phyloP scores from a whole-genome alignment of 2,888 invertebrate species.

The Synanthedon andrenaeformis region DNA sequence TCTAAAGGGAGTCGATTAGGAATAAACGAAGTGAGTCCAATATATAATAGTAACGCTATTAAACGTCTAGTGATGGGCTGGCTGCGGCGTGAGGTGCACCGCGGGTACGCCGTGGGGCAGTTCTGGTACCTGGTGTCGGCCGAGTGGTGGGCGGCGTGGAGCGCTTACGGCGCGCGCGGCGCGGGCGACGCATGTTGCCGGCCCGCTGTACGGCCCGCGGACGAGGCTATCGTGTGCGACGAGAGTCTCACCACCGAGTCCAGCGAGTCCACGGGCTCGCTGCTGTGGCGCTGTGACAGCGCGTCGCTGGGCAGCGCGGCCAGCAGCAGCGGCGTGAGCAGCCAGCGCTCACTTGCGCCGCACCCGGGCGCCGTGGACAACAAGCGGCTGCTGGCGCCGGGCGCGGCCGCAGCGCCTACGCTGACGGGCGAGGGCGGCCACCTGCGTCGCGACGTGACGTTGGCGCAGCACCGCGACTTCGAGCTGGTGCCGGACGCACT shows the following conservation, averaged over 20 bases:
- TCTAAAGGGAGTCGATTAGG: no score
- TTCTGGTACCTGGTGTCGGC: slow-evolving; percentile 90
- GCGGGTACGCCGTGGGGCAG: slow-evolving; percentile 83
- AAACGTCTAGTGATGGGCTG: slow-evolving; percentile 75
- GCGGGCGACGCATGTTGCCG: slow-evolving; percentile 37
- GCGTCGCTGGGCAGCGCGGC: slow-evolving; percentile 76
- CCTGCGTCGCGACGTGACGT: slow-evolving; percentile 77
- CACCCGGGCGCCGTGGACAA: slow-evolving; percentile 84
- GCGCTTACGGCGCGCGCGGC: slow-evolving; percentile 72
- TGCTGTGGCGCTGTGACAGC: slow-evolving; percentile 69
- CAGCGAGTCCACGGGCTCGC: slow-evolving; percentile 76
- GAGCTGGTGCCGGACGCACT: slow-evolving; percentile 87
- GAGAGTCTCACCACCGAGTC: slow-evolving; percentile 77
- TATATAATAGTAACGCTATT: no score
- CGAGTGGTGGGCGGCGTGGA: slow-evolving; percentile 91
- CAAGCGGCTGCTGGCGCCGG: slow-evolving; percentile 73
- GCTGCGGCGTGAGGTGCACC: slow-evolving; percentile 81
- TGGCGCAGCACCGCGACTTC: slow-evolving; percentile 86
- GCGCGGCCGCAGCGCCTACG: slow-evolving; percentile 61
- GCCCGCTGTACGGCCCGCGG: slow-evolving; percentile 40
- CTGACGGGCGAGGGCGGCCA: slow-evolving; percentile 91
- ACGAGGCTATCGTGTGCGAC: slow-evolving; percentile 76
- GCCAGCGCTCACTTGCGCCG: slow-evolving; percentile 25
- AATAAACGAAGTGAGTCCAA: no score
- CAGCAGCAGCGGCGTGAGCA: slow-evolving; percentile 74